Evolutionary conservation across 2,888 invertebrate genomes (phyloP).

Genomic region (Gymnosoma rotundatum): DNA sequence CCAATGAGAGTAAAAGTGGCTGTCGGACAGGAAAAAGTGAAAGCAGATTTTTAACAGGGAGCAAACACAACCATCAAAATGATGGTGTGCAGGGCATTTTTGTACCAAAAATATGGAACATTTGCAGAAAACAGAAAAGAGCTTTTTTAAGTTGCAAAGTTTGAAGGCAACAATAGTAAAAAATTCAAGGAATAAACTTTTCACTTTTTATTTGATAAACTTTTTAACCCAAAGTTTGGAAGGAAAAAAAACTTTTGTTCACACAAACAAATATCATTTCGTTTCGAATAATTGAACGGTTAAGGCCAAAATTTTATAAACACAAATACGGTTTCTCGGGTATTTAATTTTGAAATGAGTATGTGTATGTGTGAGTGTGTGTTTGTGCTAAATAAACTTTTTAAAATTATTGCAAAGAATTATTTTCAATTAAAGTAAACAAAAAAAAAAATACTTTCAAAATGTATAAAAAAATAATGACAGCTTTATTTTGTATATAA

Average conservation of each 20-base stretch:
- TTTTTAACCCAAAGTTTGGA: slow-evolving; percentile 42
- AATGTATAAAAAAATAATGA: slow-evolving; percentile 8
- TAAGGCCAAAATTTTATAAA: slow-evolving; percentile 46
- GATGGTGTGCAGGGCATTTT: background rate
- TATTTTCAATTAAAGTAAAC: slow-evolving; percentile 53
- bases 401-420: background rate
- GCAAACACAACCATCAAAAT: background rate
- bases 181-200: slow-evolving; percentile 25
- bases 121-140: slow-evolving; percentile 16
- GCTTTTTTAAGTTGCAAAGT: slow-evolving; percentile 51
- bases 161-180: slow-evolving; percentile 3
- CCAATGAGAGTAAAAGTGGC: slow-evolving; percentile 42
- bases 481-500: background rate
- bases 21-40: background rate
- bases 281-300: slow-evolving; percentile 52
- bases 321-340: slow-evolving; percentile 41
- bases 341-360: slow-evolving; percentile 9
- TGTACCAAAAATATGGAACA: slow-evolving; percentile 5
- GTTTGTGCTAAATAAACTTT: background rate
- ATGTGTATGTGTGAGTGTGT: slow-evolving; percentile 16
- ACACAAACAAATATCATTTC: slow-evolving; percentile 52
- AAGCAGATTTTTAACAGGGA: slow-evolving; percentile 23
- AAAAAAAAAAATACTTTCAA: slow-evolving; percentile 30
- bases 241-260: slow-evolving; percentile 23
- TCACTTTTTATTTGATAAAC: slow-evolving; percentile 49